A percentile compares a stretch with the other conserved stretches of the same genome.
phyloP scores from a whole-genome alignment of 30 jellyfish, hydroid and myxozoan species.

The Aurelia coerulea region DNA sequence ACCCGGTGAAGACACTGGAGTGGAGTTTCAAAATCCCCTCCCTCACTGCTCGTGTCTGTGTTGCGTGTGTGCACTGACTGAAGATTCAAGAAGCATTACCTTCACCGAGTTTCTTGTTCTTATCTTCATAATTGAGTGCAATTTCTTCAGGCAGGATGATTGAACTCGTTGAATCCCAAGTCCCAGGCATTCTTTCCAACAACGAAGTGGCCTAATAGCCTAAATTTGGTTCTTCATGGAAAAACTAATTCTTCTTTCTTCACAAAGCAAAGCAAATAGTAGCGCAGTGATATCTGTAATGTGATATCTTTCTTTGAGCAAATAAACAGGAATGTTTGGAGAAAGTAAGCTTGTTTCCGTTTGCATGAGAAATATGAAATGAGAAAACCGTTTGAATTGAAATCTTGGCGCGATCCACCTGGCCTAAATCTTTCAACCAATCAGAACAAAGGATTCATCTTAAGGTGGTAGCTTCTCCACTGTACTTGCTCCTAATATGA shows the following conservation, averaged over 20 bases:
- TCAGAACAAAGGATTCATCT: constrained; percentile 14
- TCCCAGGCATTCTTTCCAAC: constrained; percentile 47
- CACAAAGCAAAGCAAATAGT: neutral
- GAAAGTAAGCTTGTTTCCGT: neutral
- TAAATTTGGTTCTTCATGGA: neutral
- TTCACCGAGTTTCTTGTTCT: constrained; percentile 87
- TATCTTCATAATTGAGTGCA: constrained; percentile 66
- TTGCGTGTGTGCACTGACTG: too few relatives aligned
- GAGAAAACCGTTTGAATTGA: constrained; percentile 26
- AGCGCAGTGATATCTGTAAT: too few relatives aligned
- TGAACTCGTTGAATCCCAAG: constrained; percentile 45
- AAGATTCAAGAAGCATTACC: constrained; percentile 36
- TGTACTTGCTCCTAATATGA: too few relatives aligned
- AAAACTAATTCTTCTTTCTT: neutral
- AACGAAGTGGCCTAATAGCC: neutral
- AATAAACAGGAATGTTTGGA: constrained; percentile 1
- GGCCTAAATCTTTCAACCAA: constrained; percentile 64
- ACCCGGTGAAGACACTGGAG: too few relatives aligned
- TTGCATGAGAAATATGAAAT: neutral
- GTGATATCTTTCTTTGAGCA: constrained; percentile 2
- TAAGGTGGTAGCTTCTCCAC: too few relatives aligned
- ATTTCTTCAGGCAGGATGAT: constrained; percentile 74
- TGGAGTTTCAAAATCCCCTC: too few relatives aligned
- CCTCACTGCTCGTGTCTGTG: too few relatives aligned
- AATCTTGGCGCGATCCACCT: constrained; percentile 81